Evolutionary conservation across 2,113 vertebrate species (phyloP).

Genomic region (Pomatorhinus ruficollis): DNA sequence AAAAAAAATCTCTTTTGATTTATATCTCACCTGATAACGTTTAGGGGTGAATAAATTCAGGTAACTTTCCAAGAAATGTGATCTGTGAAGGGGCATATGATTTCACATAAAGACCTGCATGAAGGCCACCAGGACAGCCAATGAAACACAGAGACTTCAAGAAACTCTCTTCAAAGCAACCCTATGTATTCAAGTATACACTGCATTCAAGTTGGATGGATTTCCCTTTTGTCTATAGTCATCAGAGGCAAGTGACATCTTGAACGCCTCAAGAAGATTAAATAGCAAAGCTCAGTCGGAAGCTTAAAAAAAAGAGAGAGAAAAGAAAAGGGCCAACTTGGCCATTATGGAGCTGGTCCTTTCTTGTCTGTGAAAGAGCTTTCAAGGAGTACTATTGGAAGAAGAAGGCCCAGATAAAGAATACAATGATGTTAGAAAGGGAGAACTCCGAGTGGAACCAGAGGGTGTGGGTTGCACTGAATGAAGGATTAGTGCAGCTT

Average conservation of each 20-base stretch:
- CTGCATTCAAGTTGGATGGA: constrained; percentile 81
- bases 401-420: constrained; percentile 81
- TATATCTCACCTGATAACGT: constrained; percentile 76
- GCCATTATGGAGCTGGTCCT: constrained; percentile 83
- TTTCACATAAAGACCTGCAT: constrained; percentile 73
- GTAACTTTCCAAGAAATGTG: constrained; percentile 50
- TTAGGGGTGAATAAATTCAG: constrained; percentile 52
- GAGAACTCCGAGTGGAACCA: constrained; percentile 79
- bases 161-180: constrained; percentile 86
- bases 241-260: constrained; percentile 93
- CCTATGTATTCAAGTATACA: constrained; percentile 80
- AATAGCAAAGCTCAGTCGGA: constrained; percentile 89
- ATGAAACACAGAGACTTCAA: constrained; percentile 80
- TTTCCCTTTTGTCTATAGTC: constrained; percentile 85
- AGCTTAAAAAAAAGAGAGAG: constrained; percentile 78
- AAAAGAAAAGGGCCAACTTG: constrained; percentile 84
- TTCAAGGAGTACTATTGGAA: constrained; percentile 83
- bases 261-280: constrained; percentile 94
- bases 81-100: constrained; percentile 60
- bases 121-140: constrained; percentile 82
- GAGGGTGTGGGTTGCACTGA: constrained; percentile 77
- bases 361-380: constrained; percentile 85
- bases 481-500: constrained; percentile 87
- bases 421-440: constrained; percentile 80
- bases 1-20: background rate